Base-by-base conservation (phyloP, 2,888 invertebrate genomes). In the Dasypogon diadema region DNA sequence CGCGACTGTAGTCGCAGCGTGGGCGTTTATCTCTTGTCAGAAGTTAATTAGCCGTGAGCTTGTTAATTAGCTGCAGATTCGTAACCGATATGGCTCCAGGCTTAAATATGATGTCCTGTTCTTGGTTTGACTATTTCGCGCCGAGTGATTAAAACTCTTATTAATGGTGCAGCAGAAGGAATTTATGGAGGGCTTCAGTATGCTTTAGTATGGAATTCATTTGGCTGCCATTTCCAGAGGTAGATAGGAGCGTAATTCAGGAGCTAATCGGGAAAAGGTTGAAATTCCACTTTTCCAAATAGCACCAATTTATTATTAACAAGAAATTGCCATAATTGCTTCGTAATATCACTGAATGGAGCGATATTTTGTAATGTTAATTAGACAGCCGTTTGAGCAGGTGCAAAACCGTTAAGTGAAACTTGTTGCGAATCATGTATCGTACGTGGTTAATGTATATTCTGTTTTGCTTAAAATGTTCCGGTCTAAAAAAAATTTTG, bases 61-160 rank as follows among this genome's bases (percentile, higher is more conserved):
- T 65, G 65, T 65, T 65, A 65, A 65, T 65, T 65, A 65, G 65
- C 46, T 22, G 65, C 42, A 65, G 65, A 65, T 65, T 65, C 65
- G 65, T 65, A 46, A 65, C 65, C 65, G 46, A 46, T 65, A 37
- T 46, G 12, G 65, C 46, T 46, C 21, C 12, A 24, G 65, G 42
- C 46, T 46, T 65, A 65, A 65, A 46, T 65, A 65, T 65, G 42
- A 65, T 65, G 65, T 65, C 46, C 65, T n/a, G 46, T 14, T 65
- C 65, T 24, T 16, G 42, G 65, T 18, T 21, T 42, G 21, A 60
- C 60, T 60, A 34, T 60, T 60, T 60, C 18, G 34, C 60, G 34
- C 60, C 60, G 18, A 60, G 1, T 34, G 60, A 60, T 60, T 60
- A 60, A 60, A 60, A 30, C 18, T 34, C 12, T 34, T 30, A 18